phyloP scores from a whole-genome alignment of 2,113 vertebrate genomes.

The Elanoides forficatus region DNA sequence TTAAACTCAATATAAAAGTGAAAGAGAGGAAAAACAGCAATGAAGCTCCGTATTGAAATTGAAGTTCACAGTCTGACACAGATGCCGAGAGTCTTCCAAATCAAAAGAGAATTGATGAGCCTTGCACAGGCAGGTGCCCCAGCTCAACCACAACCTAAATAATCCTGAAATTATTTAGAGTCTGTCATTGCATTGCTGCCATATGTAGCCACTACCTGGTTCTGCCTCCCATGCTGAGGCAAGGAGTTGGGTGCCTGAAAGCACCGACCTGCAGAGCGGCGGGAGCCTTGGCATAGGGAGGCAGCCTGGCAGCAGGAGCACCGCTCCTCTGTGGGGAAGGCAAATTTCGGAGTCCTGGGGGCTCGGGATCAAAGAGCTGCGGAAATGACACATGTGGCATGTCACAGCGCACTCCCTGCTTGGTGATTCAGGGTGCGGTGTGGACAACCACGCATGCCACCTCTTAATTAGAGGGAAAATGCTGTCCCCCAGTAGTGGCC shows the following conservation, averaged over 20 bases:
- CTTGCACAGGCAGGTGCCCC: slow-evolving; percentile 6
- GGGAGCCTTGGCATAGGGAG: neutral
- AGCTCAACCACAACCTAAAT: neutral
- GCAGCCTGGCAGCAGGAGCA: neutral
- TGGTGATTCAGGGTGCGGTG: neutral
- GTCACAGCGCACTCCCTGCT: neutral
- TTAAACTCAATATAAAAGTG: neutral
- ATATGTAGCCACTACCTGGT: neutral
- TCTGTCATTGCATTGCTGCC: neutral
- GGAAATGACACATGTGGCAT: neutral
- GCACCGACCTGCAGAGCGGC: neutral
- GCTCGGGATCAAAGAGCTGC: rapidly evolving
- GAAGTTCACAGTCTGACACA: neutral
- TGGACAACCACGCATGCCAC: neutral
- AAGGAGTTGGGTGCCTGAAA: neutral
- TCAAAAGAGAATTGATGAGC: slow-evolving; percentile 53
- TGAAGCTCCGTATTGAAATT: neutral
- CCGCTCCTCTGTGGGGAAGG: neutral
- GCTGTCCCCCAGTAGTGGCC: neutral
- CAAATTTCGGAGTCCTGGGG: neutral
- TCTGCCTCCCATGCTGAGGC: neutral
- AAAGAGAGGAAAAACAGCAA: neutral
- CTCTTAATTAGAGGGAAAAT: slow-evolving; percentile 4
- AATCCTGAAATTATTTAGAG: neutral
- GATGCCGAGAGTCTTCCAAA: neutral